Evolutionary conservation across 2,113 vertebrate genomes (phyloP).

Genomic region (Pongo abelii): DNA sequence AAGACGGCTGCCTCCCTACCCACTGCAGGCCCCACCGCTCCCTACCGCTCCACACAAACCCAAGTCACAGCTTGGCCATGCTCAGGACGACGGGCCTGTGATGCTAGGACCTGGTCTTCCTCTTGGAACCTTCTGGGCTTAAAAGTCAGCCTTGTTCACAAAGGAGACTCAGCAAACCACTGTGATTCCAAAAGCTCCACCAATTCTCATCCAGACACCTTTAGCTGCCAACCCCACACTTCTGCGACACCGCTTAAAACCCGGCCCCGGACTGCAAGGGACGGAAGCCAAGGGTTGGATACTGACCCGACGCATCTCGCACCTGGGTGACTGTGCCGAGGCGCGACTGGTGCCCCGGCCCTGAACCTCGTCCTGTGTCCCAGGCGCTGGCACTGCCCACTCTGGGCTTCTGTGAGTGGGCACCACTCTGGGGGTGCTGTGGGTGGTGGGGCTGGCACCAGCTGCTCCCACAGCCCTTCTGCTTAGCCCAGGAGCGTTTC

Average conservation of each 20-base stretch:
- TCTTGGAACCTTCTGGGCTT: background rate
- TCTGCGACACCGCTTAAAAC: accelerated
- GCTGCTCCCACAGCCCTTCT: background rate
- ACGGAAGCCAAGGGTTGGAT: accelerated
- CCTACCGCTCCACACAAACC: accelerated
- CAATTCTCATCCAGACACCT: background rate
- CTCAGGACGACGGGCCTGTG: background rate
- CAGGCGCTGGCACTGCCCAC: no score
- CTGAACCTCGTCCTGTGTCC: background rate
- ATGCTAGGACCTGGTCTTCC: background rate
- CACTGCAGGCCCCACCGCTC: accelerated
- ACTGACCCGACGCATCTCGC: background rate
- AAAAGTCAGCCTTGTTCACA: background rate
- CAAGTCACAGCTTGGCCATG: background rate
- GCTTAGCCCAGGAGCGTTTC: background rate
- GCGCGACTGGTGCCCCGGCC: background rate
- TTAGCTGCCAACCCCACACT: accelerated
- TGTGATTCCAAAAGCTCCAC: accelerated
- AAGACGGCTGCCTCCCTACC: no score
- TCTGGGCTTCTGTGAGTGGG: background rate
- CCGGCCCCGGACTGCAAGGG: background rate
- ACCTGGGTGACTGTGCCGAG: background rate
- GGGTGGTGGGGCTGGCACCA: background rate
- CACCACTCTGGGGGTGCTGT: background rate
- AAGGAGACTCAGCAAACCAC: background rate